Evolutionary conservation across 2,888 invertebrate species (phyloP).

Genomic region (Latrodectus hesperus): DNA sequence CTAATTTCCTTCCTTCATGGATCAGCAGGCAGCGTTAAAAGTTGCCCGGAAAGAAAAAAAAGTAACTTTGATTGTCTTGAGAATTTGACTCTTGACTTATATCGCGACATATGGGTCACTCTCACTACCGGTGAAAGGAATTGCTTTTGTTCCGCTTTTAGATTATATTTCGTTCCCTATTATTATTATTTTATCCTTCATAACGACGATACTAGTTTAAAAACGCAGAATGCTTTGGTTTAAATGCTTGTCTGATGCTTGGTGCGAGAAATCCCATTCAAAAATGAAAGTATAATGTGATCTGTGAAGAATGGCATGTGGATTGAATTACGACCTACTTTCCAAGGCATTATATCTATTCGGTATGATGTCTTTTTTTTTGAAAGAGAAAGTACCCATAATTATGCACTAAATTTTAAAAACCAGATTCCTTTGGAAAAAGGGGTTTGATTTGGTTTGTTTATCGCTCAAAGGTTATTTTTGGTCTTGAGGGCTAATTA

Average conservation of each 20-base stretch:
- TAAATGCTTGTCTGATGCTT: too few species aligned
- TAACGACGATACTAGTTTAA: neutral
- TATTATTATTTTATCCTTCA: neutral
- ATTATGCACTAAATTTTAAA: too few species aligned
- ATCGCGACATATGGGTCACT: slow-evolving; percentile 46
- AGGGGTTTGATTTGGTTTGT: too few species aligned
- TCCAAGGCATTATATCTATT: neutral
- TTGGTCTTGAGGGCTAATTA: too few species aligned
- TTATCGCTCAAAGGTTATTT: too few species aligned
- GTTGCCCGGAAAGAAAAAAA: slow-evolving; percentile 35
- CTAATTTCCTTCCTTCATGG: neutral
- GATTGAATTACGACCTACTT: slow-evolving; percentile 2
- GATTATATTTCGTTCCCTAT: slow-evolving; percentile 9
- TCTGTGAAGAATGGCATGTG: neutral
- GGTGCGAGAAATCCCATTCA: too few species aligned
- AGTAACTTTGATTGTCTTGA: slow-evolving; percentile 13
- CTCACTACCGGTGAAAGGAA: slow-evolving; percentile 27
- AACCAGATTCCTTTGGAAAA: too few species aligned
- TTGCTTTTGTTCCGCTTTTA: slow-evolving; percentile 42
- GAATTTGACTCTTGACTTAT: slow-evolving; percentile 30
- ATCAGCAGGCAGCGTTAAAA: neutral
- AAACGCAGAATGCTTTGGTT: neutral
- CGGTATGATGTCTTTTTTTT: too few species aligned
- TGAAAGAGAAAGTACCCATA: too few species aligned
- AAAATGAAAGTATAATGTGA: too few species aligned